These are phyloP conservation scores for Diprion similis DNA, from an alignment of 1,140 invertebrate species.

Conservation along the genomic window DNA sequence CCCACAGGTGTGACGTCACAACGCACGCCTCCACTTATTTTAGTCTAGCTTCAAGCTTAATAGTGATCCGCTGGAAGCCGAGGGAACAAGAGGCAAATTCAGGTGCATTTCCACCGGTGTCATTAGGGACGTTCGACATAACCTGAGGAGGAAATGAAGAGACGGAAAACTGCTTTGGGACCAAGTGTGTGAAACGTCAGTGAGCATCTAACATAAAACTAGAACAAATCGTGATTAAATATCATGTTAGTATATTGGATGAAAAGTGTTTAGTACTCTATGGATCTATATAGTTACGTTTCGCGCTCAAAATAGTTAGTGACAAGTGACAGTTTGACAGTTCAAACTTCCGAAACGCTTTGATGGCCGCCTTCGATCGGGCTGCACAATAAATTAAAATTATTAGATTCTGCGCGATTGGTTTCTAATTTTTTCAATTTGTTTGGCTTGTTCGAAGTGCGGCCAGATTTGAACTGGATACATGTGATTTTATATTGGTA, in stretches of 20 bases:
- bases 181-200: background rate
- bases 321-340: constrained; percentile 2
- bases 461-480: constrained; percentile 48
- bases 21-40: constrained; percentile 32
- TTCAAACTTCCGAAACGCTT: background rate
- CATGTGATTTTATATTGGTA: constrained; percentile 19
- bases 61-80: constrained; percentile 44
- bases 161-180: no score
- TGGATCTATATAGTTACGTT: background rate
- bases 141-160: background rate
- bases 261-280: background rate
- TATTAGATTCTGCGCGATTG: background rate
- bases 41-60: constrained; percentile 26
- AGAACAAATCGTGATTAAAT: background rate
- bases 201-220: background rate
- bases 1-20: constrained; percentile 22
- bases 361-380: constrained; percentile 39
- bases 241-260: constrained; percentile 1
- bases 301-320: background rate
- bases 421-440: background rate
- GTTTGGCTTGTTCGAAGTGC: constrained; percentile 38
- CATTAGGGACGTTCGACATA: background rate
- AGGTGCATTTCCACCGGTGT: background rate
- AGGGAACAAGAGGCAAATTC: constrained; percentile 4
- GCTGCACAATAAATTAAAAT: constrained; percentile 19